phyloP scores from a whole-genome alignment of 2,113 vertebrate genomes.

The Bos javanicus region DNA sequence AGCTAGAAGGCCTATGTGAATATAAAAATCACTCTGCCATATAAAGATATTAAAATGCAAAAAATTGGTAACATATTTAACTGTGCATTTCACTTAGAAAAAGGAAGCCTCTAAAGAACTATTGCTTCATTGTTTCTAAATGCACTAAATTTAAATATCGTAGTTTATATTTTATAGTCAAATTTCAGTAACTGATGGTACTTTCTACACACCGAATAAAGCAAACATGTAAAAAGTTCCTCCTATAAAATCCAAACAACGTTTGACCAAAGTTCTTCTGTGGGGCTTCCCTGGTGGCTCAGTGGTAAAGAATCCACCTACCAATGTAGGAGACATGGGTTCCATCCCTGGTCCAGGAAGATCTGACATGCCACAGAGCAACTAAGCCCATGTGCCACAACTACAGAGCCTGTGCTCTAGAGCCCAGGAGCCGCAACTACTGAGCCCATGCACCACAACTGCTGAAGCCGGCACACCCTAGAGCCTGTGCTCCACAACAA shows the following conservation, averaged over 20 bases:
- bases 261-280: not conserved
- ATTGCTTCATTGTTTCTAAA: not conserved
- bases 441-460: not conserved
- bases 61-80: not conserved
- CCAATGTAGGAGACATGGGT: not conserved
- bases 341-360: not conserved
- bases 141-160: not conserved
- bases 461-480: not conserved
- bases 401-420: not conserved
- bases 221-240: not conserved
- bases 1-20: not conserved
- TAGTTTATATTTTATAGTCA: not conserved
- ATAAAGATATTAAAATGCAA: not conserved
- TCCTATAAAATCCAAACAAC: not conserved
- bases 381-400: not conserved
- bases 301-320: not conserved
- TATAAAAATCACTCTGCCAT: not conserved
- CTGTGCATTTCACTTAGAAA: not conserved
- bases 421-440: not conserved
- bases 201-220: not conserved
- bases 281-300: not conserved
- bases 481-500: not conserved
- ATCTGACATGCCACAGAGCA: not conserved
- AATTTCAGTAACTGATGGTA: not conserved
- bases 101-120: not conserved